These are phyloP conservation scores for Cotesia vestalis DNA, from an alignment of 1,140 invertebrate genomes.

Conservation along the genomic window DNA sequence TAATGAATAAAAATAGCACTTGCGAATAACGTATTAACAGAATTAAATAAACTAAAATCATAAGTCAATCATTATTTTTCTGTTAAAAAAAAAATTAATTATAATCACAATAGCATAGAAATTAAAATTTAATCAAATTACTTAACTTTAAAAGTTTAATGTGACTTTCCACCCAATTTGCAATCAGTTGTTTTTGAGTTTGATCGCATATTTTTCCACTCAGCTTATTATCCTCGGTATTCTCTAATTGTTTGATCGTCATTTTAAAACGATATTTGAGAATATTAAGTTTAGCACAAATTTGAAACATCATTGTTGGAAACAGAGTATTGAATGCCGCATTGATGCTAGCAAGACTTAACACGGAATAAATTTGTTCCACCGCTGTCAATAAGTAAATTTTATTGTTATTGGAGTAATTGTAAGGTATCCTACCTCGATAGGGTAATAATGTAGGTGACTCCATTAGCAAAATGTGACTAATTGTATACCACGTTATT, in stretches of 20 bases:
- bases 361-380: not conserved
- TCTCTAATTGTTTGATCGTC: not conserved
- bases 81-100: not conserved
- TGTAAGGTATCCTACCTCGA: not conserved
- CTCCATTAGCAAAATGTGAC: not conserved
- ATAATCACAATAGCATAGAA: too few species aligned
- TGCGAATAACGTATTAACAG: not conserved
- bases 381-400: not conserved
- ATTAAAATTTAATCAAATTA: not conserved
- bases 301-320: conserved; percentile 6
- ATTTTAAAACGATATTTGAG: conserved; percentile 8
- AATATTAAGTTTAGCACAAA: conserved; percentile 16
- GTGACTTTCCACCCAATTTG: not conserved
- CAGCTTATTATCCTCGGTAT: not conserved
- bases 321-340: conserved; percentile 7
- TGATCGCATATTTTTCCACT: not conserved
- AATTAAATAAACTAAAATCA: not conserved
- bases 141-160: not conserved
- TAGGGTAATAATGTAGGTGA: not conserved
- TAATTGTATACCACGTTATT: not conserved
- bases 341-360: not conserved
- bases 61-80: too few species aligned
- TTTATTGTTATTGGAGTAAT: not conserved
- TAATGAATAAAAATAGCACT: conserved; percentile 4
- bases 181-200: not conserved